Base-by-base conservation (phyloP, 2,888 invertebrate species). In the Drosophila affinis region DNA sequence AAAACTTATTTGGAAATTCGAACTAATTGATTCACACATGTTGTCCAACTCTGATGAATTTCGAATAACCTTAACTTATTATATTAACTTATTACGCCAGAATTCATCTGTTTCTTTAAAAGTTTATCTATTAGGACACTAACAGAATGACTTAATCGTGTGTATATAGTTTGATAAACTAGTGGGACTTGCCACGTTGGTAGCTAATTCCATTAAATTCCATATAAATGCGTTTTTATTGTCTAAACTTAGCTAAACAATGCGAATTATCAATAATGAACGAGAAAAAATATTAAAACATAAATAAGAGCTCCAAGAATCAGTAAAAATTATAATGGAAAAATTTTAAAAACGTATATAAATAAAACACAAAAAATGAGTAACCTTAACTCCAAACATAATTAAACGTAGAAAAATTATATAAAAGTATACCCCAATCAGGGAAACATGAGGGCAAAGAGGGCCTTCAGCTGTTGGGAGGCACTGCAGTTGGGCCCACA, bases 401-500 rank as follows among this genome's bases (percentile, higher is more conserved):
- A 18, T 27, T 51, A 0, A 17, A 32, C n/a, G 17, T 4, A 29
- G 18, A n/a, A 9, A 10, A 14, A 34, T 44, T 24, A 14, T 9
- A 44, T 18, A 18, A 44, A n/a, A 14, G 17, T 52, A 52, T 51
- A 46, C 24, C 9, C 32, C 39, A 9, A 51, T 77, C 75, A 65
- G 18, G 64, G 27, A 24, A 60, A 39, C 21, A 56, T 39, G 3
- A 61, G 45, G 9, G 53, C 65, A 18, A 62, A 71, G 3, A 77
- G 51, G 4, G 59, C n/a, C 32, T 61, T 77, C 2, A 81, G 27
- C 44, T 71, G 70, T 27, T 55, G 57, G 5, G 61, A 73, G 17
- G 80, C 81, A 53, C 71, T 79, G 56, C 92, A 92, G 12, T 69
- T 77, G 1, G 79, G 57, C 14, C 91, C 90, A 51, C 92, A 92